Evolutionary conservation across 2,797 vertebrate species (phyloP), one percentile per base, ranked within the genome.

Genomic region (Betta splendens): DNA sequence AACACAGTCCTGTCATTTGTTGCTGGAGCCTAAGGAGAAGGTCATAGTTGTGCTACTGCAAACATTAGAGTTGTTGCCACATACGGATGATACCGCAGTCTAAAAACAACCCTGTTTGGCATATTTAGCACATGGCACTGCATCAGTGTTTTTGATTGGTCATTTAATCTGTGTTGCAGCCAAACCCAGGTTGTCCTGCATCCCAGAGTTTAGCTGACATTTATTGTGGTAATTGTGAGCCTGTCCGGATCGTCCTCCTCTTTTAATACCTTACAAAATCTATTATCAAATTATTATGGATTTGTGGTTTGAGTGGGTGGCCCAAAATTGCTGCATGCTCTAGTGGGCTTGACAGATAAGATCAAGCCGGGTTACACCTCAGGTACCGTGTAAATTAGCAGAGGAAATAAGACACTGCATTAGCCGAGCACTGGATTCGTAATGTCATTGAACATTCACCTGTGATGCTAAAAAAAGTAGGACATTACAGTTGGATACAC

Each of bases 351-450:
- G 5, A 32, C 15, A 46, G 33, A 36, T 44, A 15, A 33, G 47
- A 38, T 32, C 29, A 13, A 13, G 29, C 13, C 12, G 10, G 32
- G 11, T 13, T 32, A 32, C 13, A 32, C 29, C 11, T 32, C 29
- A 29, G 28, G 28, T 29, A 29, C 29, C 28, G 13, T 29, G 32
- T 32, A 12, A 12, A 32, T 56, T 38, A 57, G 54, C 39, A 8
- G 49, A 3, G 46, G 28, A 49, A 46, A 28, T 62, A 38, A 67
- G 52, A 25, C 42, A 31, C 48, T 44, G 35, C 16, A 39, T 42
- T 35, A 50, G 39, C 28, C 59, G 13, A 5, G 36, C 25, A 13
- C 2, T 36, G 6, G 10, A 16, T 54, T 38, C 67, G 35, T 44
- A 49, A 45, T 44, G 15, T 16, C 15, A 29, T 11, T 46, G 35